phyloP scores from a whole-genome alignment of 2,888 invertebrate species.

The Polietes domitor region DNA sequence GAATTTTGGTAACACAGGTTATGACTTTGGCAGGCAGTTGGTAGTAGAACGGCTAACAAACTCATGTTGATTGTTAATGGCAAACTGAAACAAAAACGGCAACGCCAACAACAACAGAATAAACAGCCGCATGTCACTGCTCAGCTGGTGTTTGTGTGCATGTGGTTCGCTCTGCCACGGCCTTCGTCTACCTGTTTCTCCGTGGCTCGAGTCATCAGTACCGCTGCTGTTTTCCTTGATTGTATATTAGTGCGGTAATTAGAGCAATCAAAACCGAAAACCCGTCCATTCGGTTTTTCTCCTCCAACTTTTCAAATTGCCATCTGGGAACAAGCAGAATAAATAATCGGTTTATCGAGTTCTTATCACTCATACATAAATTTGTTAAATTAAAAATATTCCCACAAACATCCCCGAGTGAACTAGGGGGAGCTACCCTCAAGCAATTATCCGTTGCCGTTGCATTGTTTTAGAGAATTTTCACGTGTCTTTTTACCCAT shows the following conservation, averaged over 20 bases:
- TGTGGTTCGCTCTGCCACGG: constrained; percentile 33
- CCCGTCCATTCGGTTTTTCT: neutral
- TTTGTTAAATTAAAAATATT: too few relatives aligned
- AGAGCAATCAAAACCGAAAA: neutral
- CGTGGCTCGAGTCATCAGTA: constrained; percentile 59
- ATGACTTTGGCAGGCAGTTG: constrained; percentile 66
- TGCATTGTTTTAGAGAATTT: too few relatives aligned
- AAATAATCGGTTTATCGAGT: too few relatives aligned
- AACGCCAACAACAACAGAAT: constrained; percentile 22
- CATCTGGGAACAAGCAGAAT: too few relatives aligned
- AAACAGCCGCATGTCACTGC: constrained; percentile 60
- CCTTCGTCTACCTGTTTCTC: constrained; percentile 37
- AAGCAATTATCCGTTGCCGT: too few relatives aligned
- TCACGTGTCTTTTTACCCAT: too few relatives aligned
- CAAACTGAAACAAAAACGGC: constrained; percentile 44
- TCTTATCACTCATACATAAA: too few relatives aligned
- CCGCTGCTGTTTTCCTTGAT: constrained; percentile 31
- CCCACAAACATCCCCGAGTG: too few relatives aligned
- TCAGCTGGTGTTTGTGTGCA: constrained; percentile 56
- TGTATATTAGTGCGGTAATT: neutral
- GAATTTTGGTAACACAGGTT: constrained; percentile 63
- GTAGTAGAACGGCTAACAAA: constrained; percentile 51
- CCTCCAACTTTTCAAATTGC: too few relatives aligned
- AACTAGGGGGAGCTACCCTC: too few relatives aligned
- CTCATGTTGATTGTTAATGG: constrained; percentile 48